A percentile compares a stretch with the other conserved stretches of the same genome.
Evolutionary conservation across 2,797 vertebrate genomes (phyloP).

Genomic region (Phataginus tetradactyla): DNA sequence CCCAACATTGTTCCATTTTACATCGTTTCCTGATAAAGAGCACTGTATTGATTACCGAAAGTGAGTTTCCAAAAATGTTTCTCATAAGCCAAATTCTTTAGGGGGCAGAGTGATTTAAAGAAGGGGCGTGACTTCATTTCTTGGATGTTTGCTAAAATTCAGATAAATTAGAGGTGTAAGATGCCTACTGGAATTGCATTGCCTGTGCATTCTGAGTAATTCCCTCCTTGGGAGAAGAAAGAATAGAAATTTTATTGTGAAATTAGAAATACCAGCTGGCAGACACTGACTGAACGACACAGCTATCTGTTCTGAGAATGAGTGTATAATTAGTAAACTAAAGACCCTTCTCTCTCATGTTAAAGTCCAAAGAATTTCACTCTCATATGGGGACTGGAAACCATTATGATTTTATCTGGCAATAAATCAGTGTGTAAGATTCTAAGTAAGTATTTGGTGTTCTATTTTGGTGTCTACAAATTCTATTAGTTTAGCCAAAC

Average conservation of each 20-base stretch:
- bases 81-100: conserved; percentile 3
- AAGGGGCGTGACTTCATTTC: background rate
- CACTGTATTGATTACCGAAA: conserved; percentile 35
- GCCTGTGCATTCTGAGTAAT: background rate
- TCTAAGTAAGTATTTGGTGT: conserved; percentile 62
- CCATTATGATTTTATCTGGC: conserved; percentile 18
- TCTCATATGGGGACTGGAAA: background rate
- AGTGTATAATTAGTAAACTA: background rate
- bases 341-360: background rate
- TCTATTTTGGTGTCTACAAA: background rate
- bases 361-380: background rate
- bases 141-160: background rate
- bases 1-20: background rate
- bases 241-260: conserved; percentile 19
- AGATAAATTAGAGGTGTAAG: background rate
- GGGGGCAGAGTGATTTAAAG: background rate
- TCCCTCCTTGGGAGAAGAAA: background rate
- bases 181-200: background rate
- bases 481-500: conserved; percentile 12
- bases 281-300: background rate
- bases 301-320: background rate
- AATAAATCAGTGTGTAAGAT: conserved; percentile 43
- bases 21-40: conserved; percentile 36
- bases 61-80: conserved; percentile 47
- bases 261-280: conserved; percentile 48